Conservation (phyloP, 2,797 vertebrate genomes). For the Pangasius larnaudii region DNA sequence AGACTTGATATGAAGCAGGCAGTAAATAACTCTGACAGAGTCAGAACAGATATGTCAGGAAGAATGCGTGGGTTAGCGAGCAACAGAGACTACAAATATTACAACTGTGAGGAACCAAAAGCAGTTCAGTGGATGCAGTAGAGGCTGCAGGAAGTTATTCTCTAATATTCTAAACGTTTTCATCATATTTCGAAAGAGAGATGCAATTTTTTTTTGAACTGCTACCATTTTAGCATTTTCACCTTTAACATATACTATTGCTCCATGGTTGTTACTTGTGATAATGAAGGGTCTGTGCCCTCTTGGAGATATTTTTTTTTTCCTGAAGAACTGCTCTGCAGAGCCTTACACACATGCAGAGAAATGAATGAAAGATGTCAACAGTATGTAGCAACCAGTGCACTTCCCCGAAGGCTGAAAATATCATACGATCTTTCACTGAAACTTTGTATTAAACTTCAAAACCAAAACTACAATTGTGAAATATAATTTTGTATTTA, state of each 20-base stretch:
- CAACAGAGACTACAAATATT: conserved; percentile 20
- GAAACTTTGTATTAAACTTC: not conserved
- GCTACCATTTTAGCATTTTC: not conserved
- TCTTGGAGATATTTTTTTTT: not conserved
- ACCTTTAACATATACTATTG: not conserved
- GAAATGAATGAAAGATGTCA: conserved; percentile 1
- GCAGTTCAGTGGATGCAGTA: conserved; percentile 2
- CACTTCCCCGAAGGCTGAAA: not conserved
- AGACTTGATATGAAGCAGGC: conserved; percentile 5
- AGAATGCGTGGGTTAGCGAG: conserved; percentile 19
- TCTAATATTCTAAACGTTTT: not conserved
- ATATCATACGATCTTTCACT: not conserved
- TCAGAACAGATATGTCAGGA: conserved; percentile 25
- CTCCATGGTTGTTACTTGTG: not conserved
- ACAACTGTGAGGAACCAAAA: conserved; percentile 7
- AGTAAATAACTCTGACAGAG: conserved; percentile 8
- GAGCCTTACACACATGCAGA: not conserved
- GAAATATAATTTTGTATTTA: not conserved
- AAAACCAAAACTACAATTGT: not conserved
- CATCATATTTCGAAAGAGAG: not conserved
- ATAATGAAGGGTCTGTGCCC: not conserved
- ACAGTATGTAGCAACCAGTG: not conserved
- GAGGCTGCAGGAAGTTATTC: not conserved
- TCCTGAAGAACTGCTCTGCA: not conserved
- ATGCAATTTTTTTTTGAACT: not conserved